Percentiles rank a stretch among this genome's conserved stretches.
Conservation (phyloP, 2,113 vertebrate species). For the Orycteropus afer region DNA sequence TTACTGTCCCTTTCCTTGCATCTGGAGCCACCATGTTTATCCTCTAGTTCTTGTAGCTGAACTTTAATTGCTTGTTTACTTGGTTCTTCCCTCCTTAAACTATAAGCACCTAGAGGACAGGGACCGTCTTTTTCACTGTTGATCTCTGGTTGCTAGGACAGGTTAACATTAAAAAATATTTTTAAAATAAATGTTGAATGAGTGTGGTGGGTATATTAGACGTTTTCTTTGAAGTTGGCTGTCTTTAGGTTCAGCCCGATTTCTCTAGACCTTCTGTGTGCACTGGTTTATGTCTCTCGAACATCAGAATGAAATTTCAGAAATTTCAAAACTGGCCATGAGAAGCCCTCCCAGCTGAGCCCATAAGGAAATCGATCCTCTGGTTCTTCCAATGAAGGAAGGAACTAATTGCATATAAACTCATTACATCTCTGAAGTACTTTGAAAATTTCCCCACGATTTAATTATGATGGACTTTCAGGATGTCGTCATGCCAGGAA, state of each 20-base stretch:
- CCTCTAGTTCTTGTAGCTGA: background rate
- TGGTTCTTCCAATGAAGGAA: constrained; percentile 59
- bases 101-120: background rate
- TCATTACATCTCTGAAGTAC: constrained; percentile 68
- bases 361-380: constrained; percentile 33
- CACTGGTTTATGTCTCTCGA: background rate
- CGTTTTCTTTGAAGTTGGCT: background rate
- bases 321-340: background rate
- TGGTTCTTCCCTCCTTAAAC: background rate
- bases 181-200: background rate
- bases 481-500: constrained; percentile 73
- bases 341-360: background rate
- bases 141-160: background rate
- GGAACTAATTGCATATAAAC: constrained; percentile 72
- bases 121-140: background rate
- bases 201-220: fast-evolving
- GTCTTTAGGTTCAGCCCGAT: background rate
- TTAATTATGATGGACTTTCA: constrained; percentile 69
- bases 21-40: background rate
- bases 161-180: background rate
- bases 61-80: background rate
- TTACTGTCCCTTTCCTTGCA: background rate
- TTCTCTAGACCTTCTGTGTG: background rate
- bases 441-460: constrained; percentile 67
- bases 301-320: background rate